Base-by-base conservation (phyloP, 2,797 vertebrate genomes). In the Triplophysa bombifrons region DNA sequence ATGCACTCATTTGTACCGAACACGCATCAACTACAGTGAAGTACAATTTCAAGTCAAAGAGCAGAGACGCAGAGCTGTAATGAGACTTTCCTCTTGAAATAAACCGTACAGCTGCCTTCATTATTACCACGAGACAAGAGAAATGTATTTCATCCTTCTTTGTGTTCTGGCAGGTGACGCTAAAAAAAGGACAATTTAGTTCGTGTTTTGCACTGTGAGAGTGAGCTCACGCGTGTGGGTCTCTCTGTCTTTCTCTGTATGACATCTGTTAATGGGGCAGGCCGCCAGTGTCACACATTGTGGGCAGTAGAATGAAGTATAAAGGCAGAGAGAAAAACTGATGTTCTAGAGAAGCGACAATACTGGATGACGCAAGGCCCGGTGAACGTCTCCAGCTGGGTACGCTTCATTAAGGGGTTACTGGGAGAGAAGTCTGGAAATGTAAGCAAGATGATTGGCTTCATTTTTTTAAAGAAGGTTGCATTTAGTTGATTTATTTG, bases 241-340 rank as follows among this genome's bases (percentile, higher is more conserved):
- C 61, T 74, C 22, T 60, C 30, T 71, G 38, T 41, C 60, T 53
- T 20, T 70, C 67, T 34, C 27, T 51, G 51, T 46, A 41, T 75
- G 67, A 75, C 67, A 66, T 80, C 53, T 61, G 53, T 53, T 76
- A 83, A 83, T 80, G 61, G 61, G 19, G 58, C 14, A 56, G 44
- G 67, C 19, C 19, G 41, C 66, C 67, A 72, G 53, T 64, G 55
- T 51, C 41, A 51, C 56, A 80, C 58, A 71, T 22, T 13, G 34
- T 64, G 48, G 65, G 50, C 34, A 69, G 58, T 19, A 11, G 41
- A 7, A 41, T 27, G 41, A 16, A 58, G 55, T 71, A 51, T 56
- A 61, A 69, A 51, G 1, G 38, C 46, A 25, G 41, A 76, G 74
- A 22, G 16, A 78, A 77, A 66, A 78, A 10, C 53, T 56, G 19